Base-by-base conservation (phyloP, 2,888 invertebrate genomes). In the Dyspetes luteomarginatus region DNA sequence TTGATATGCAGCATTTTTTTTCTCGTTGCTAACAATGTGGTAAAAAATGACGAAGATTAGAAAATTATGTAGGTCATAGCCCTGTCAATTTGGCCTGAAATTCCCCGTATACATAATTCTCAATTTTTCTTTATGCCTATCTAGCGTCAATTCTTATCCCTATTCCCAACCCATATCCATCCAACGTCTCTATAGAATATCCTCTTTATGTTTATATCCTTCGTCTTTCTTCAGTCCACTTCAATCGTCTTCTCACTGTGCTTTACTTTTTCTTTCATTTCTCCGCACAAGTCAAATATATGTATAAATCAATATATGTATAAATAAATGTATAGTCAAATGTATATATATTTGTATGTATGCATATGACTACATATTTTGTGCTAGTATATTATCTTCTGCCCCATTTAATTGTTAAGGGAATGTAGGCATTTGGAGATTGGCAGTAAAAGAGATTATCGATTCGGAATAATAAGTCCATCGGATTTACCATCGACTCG, bases 101-200 rank as follows among this genome's bases (percentile, higher is more conserved):
- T n/a, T n/a, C n/a, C n/a, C n/a, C n/a, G n/a, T n/a, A n/a, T n/a
- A n/a, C n/a, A n/a, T n/a, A 12, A 36, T 7, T 36, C 9, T 36
- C 36, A 12, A 36, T 36, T 36, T 36, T 36, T 36, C 36, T 36
- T 36, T 36, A 36, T 30, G 43, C 12, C 41, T 2, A 50, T 15
- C n/a, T 12, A 62, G 17, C 52, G 52, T 19, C 19, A 64, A 73
- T 55, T 26, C 28, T 73, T 62, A 52, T 62, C 17, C 41, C 17
- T 17, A 64, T 73, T 55, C 15, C 43, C 17, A 17, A 26, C 26
- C 62, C 52, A 52, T 60, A 62, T 62, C 22, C 19, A n/a, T 41
- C 50, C 52, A 1, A 3, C 17, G 26, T 45, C 50, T 26, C 3
- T 12, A 12, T n/a, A 41, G 24, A 62, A 24, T 41, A 24, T 62